These are phyloP conservation scores for Dendrophyllia cribrosa DNA, from an alignment of 64 coral and sea anemone species.

Conservation along the genomic window DNA sequence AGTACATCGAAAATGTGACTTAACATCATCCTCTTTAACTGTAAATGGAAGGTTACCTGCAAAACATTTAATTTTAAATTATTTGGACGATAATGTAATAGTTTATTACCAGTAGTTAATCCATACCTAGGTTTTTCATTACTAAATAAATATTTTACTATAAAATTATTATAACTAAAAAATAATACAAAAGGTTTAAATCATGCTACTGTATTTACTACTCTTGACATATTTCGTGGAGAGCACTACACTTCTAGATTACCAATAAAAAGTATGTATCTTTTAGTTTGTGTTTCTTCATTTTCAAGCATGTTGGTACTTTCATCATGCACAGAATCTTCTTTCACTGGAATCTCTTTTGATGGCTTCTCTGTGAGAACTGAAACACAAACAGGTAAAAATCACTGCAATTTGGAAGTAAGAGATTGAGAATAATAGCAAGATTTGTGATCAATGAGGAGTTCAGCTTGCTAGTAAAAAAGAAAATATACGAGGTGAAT, in stretches of 20 bases:
- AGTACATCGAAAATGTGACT: constrained; percentile 84
- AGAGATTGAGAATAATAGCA: background rate
- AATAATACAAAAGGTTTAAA: no score
- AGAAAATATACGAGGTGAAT: no score
- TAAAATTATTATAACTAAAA: no score
- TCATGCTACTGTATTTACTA: no score
- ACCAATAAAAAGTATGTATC: constrained; percentile 96
- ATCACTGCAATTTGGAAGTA: background rate
- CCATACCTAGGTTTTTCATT: no score
- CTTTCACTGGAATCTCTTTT: background rate
- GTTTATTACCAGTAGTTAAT: no score
- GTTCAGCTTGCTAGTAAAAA: no score
- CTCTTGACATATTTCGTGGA: no score
- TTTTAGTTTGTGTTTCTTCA: constrained; percentile 46
- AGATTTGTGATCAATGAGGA: background rate
- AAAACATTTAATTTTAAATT: background rate
- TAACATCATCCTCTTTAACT: constrained; percentile 74
- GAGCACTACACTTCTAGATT: background rate
- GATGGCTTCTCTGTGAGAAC: background rate
- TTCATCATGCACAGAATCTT: background rate
- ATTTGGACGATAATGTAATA: no score
- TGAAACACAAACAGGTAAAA: constrained; percentile 10
- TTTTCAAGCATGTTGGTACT: background rate
- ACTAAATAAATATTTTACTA: no score
- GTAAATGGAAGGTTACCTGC: constrained; percentile 91